A percentile compares a stretch with the other conserved stretches of the same genome.
These are phyloP conservation scores for Cheumatopsyche charites DNA, from an alignment of 1,140 invertebrate species.

Conservation along the genomic window DNA sequence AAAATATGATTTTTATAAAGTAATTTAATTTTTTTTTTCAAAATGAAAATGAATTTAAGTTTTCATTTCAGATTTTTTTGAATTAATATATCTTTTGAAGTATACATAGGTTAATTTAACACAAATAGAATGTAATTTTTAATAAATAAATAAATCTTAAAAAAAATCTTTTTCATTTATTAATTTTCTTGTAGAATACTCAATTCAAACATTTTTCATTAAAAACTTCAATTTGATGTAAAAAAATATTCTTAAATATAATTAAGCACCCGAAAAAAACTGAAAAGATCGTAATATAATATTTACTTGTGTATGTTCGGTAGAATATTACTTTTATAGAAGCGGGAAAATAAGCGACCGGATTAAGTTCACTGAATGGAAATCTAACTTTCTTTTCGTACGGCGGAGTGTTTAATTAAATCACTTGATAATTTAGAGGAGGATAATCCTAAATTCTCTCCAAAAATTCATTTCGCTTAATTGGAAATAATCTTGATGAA, in stretches of 20 bases:
- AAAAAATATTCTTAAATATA: constrained; percentile 2
- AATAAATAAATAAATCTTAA: too few relatives aligned
- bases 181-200: too few relatives aligned
- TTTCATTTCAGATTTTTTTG: not conserved
- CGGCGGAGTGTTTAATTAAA: constrained; percentile 38
- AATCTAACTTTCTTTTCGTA: constrained; percentile 34
- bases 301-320: not conserved
- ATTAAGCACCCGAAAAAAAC: not conserved
- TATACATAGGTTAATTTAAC: too few relatives aligned
- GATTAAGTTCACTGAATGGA: constrained; percentile 33
- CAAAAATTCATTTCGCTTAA: constrained; percentile 33
- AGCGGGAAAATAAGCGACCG: constrained; percentile 13
- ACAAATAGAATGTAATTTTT: too few relatives aligned
- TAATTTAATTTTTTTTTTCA: not conserved
- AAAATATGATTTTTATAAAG: not conserved
- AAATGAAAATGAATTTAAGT: not conserved
- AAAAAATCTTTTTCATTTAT: too few relatives aligned
- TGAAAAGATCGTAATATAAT: not conserved
- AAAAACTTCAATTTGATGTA: too few relatives aligned
- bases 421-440: constrained; percentile 35
- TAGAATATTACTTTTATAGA: constrained; percentile 8
- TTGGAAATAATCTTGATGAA: constrained; percentile 33
- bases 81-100: too few relatives aligned
- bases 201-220: too few relatives aligned
- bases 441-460: constrained; percentile 31